A percentile compares a stretch with the other conserved stretches of the same genome.
These are phyloP conservation scores for Junco hyemalis DNA, from an alignment of 2,113 vertebrate species.

Conservation along the genomic window DNA sequence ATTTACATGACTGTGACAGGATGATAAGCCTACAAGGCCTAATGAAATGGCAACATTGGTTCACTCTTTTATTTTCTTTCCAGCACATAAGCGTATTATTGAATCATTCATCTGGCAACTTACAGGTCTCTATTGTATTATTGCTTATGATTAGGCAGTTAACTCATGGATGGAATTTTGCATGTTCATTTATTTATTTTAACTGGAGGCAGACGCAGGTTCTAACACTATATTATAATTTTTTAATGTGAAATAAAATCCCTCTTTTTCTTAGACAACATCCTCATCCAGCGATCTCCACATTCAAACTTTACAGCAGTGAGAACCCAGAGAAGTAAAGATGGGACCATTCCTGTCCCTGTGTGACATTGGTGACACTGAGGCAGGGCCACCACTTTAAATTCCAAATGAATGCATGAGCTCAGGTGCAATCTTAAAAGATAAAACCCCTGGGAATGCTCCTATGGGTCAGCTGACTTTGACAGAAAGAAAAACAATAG, in stretches of 20 bases:
- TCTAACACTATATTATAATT: background rate
- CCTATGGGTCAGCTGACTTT: background rate
- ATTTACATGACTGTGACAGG: background rate
- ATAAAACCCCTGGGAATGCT: background rate
- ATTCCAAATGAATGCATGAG: background rate
- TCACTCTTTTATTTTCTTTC: conserved; percentile 11
- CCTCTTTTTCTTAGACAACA: background rate
- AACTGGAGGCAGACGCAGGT: background rate
- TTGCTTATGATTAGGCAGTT: background rate
- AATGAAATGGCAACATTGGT: background rate
- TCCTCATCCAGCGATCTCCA: background rate
- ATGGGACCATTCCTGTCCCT: accelerated
- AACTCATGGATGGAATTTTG: background rate
- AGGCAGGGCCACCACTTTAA: background rate
- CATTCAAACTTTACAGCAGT: background rate
- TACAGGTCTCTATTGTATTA: conserved; percentile 3
- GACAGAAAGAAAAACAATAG: background rate
- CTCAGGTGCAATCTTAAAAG: background rate
- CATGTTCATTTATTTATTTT: background rate
- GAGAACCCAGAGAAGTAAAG: background rate
- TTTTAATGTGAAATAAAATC: background rate
- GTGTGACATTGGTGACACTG: background rate
- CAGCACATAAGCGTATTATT: background rate
- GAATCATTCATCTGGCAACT: background rate
- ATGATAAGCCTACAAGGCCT: background rate